A percentile compares a stretch with the other conserved stretches of the same genome.
phyloP scores from a whole-genome alignment of 2,113 vertebrate genomes.

The Proteles cristata region DNA sequence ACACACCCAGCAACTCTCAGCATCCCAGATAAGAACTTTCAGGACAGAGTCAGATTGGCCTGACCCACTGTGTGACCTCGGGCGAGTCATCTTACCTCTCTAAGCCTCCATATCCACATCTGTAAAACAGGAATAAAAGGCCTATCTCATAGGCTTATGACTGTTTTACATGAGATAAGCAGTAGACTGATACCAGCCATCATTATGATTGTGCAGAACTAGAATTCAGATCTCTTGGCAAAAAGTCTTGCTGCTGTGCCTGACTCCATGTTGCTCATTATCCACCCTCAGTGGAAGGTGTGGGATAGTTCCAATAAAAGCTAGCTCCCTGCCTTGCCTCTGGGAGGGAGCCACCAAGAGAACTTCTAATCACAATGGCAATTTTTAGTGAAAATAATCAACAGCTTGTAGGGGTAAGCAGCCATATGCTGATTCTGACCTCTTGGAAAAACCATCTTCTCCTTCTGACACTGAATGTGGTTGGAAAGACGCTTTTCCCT shows the following conservation, averaged over 20 bases:
- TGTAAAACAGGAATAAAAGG: background rate
- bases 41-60: background rate
- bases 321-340: background rate
- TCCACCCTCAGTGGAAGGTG: background rate
- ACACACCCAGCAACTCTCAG: background rate
- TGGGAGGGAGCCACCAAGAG: background rate
- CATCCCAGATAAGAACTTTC: background rate
- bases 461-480: background rate
- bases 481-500: background rate
- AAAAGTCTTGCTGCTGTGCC: background rate
- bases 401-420: background rate
- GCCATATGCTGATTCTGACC: background rate
- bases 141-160: background rate
- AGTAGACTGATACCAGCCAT: background rate
- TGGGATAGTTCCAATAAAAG: background rate
- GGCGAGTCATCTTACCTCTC: background rate
- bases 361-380: background rate
- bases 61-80: background rate
- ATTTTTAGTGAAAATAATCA: background rate
- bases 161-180: background rate
- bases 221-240: background rate
- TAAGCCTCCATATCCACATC: background rate
- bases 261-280: too few relatives aligned
- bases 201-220: background rate
- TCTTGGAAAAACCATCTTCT: background rate